Evolutionary conservation across 2,888 invertebrate species (phyloP).

Genomic region (Quadroppia sp.): DNA sequence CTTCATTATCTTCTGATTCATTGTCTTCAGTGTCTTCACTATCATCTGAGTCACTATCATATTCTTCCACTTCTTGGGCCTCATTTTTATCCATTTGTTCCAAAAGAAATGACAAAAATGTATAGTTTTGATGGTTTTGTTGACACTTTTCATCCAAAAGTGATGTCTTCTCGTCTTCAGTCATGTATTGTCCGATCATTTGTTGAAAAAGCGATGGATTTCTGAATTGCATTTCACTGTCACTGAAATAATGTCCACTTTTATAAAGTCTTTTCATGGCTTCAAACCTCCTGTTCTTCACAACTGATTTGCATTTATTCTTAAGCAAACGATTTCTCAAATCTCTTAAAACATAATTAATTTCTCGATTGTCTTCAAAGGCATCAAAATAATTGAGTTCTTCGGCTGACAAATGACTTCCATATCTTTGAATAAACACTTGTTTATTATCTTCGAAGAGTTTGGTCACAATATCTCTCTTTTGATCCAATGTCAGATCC

Average conservation of each 20-base stretch:
- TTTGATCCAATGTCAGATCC: constrained; percentile 67
- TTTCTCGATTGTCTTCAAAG: constrained; percentile 55
- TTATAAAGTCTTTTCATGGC: constrained; percentile 70
- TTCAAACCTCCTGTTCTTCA: constrained; percentile 75
- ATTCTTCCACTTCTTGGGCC: constrained; percentile 54
- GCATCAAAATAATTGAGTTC: constrained; percentile 68
- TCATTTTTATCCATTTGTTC: constrained; percentile 73
- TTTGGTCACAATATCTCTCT: constrained; percentile 64
- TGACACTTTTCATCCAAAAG: constrained; percentile 52
- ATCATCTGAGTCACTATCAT: constrained; percentile 51
- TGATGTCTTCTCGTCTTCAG: constrained; percentile 66
- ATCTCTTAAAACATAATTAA: constrained; percentile 59
- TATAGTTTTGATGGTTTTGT: constrained; percentile 49
- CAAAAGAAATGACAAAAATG: constrained; percentile 70
- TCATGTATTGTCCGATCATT: constrained; percentile 77
- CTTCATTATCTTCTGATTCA: background rate
- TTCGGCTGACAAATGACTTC: constrained; percentile 63
- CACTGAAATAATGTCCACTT: constrained; percentile 75
- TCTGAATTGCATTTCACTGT: constrained; percentile 86
- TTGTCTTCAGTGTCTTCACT: constrained; percentile 38
- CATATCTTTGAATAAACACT: constrained; percentile 72
- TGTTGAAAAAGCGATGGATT: constrained; percentile 86
- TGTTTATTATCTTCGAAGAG: constrained; percentile 64
- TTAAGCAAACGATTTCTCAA: constrained; percentile 43
- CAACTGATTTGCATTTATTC: constrained; percentile 55